These are phyloP conservation scores for Adelges cooleyi DNA, from an alignment of 1,140 invertebrate species.

Conservation along the genomic window DNA sequence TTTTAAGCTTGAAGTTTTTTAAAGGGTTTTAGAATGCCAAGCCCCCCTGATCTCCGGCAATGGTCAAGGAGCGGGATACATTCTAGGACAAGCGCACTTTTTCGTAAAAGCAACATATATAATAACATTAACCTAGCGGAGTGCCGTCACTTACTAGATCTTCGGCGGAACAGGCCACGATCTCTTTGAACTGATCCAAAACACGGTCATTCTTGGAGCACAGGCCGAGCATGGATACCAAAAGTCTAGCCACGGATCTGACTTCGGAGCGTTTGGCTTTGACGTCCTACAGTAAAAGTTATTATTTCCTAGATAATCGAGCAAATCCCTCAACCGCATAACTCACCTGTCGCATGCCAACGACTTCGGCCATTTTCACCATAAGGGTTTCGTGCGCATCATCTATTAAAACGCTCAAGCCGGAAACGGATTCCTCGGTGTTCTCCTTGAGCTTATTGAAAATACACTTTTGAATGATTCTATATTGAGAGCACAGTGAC, in stretches of 20 bases:
- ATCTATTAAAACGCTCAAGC: constrained; percentile 1
- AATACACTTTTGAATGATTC: constrained; percentile 13
- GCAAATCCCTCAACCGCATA: background rate
- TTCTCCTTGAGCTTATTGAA: constrained; percentile 25
- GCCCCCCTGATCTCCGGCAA: no score
- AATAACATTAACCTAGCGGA: no score
- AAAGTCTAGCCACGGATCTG: background rate
- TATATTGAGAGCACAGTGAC: background rate
- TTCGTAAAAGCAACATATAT: no score
- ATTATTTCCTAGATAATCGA: no score
- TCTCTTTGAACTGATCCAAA: constrained; percentile 2
- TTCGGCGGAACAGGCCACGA: background rate
- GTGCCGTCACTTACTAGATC: background rate
- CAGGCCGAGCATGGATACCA: background rate
- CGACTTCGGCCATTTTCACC: background rate
- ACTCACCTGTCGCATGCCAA: background rate
- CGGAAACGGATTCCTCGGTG: background rate
- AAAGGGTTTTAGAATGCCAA: no score
- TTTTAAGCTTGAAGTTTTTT: no score
- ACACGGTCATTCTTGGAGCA: constrained; percentile 4
- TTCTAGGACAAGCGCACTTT: no score
- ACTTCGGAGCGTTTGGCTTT: constrained; percentile 1
- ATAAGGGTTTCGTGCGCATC: background rate
- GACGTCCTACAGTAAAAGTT: background rate
- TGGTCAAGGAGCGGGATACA: no score